Percentiles rank a stretch among this genome's conserved stretches.
These are phyloP conservation scores for Eulacestoma nigropectus DNA, from an alignment of 2,113 vertebrate genomes.

Conservation along the genomic window DNA sequence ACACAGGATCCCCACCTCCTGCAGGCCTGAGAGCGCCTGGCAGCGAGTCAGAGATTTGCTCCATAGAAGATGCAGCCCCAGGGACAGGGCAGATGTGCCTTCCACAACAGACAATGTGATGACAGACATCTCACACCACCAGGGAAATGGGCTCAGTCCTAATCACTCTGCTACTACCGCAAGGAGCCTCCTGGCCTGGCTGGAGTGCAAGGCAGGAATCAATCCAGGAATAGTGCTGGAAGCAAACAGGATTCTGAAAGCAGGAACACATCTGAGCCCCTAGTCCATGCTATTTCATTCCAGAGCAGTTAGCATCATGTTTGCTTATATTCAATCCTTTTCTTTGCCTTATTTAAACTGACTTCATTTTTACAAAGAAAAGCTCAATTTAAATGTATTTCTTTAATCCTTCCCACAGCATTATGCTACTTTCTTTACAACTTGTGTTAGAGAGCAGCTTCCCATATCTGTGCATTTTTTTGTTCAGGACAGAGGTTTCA, in stretches of 20 bases:
- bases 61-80: neutral
- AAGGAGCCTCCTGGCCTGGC: neutral
- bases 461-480: neutral
- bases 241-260: neutral
- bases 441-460: neutral
- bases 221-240: neutral
- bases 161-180: neutral
- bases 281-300: neutral
- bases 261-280: neutral
- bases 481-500: neutral
- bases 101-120: neutral
- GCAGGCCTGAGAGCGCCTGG: rapidly evolving
- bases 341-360: neutral
- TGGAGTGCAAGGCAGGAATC: neutral
- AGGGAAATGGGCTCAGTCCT: neutral
- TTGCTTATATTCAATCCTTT: neutral
- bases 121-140: rapidly evolving
- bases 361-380: neutral
- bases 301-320: neutral
- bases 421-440: neutral
- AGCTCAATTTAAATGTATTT: neutral
- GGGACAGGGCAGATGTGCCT: neutral
- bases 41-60: rapidly evolving
- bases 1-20: neutral
- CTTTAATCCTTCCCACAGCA: neutral